Percentiles rank a stretch among this genome's conserved stretches.
These are phyloP conservation scores for Syngnathus scovelli DNA, from an alignment of 2,113 vertebrate species.

Conservation along the genomic window DNA sequence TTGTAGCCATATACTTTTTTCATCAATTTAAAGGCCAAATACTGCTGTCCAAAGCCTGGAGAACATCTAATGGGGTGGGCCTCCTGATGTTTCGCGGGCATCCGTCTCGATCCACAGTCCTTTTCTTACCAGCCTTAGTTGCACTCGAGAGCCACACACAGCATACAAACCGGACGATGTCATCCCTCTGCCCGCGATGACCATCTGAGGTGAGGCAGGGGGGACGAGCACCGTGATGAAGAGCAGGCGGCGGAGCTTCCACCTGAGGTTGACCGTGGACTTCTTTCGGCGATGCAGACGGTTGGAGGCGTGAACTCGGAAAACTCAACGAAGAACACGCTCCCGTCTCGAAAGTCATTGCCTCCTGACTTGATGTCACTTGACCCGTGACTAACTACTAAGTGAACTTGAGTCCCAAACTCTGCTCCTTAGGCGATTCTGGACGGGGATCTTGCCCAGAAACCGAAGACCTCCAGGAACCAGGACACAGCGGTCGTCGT, in stretches of 20 bases:
- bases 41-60: conserved; percentile 16
- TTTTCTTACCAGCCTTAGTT: conserved; percentile 65
- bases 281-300: not conserved
- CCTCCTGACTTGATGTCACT: not conserved
- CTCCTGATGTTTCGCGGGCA: conserved; percentile 28
- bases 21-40: conserved; percentile 12
- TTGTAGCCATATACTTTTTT: not conserved
- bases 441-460: conserved; percentile 6
- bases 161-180: conserved; percentile 70
- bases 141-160: conserved; percentile 24
- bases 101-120: conserved; percentile 46
- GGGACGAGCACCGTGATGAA: not conserved
- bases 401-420: conserved; percentile 44
- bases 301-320: not conserved
- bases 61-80: not conserved
- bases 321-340: not conserved
- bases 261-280: conserved; percentile 24
- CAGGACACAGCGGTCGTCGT: not conserved
- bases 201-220: not conserved
- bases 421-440: conserved; percentile 2
- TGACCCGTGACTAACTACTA: not conserved
- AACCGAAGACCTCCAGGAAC: conserved; percentile 19
- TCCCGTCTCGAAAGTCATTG: not conserved
- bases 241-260: conserved; percentile 19
- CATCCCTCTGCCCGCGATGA: conserved; percentile 10